Percentiles rank a stretch among this genome's conserved stretches.
phyloP scores from a whole-genome alignment of 2,888 invertebrate species.

The Tuberolachnus salignus region DNA sequence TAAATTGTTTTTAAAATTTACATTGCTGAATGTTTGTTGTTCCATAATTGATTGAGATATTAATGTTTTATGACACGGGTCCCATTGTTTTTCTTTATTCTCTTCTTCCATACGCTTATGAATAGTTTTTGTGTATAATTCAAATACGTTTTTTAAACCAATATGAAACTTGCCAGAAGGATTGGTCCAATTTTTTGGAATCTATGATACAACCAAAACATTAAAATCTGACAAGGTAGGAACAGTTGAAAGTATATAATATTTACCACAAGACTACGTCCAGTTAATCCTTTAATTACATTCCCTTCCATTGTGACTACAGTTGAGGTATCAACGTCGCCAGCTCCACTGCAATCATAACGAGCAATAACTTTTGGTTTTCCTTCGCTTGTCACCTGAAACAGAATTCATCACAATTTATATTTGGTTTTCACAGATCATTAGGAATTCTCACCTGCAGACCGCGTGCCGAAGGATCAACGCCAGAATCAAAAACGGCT shows the following conservation, averaged over 20 bases:
- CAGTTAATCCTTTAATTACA: conserved; percentile 81
- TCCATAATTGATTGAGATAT: conserved; percentile 27
- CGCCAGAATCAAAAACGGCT: conserved; percentile 96
- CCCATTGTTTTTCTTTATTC: conserved; percentile 83
- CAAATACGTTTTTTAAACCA: conserved; percentile 84
- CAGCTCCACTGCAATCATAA: conserved; percentile 94
- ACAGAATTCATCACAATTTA: conserved; percentile 58
- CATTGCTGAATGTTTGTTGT: conserved; percentile 53
- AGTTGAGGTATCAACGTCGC: conserved; percentile 91
- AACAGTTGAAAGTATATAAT: neutral
- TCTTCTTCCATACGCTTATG: conserved; percentile 81
- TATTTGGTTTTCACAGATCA: neutral
- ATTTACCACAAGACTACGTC: conserved; percentile 82
- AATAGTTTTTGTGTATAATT: conserved; percentile 84
- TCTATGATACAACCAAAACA: conserved; percentile 65
- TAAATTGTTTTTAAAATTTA: conserved; percentile 4
- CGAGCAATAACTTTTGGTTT: conserved; percentile 92
- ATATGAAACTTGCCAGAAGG: conserved; percentile 84
- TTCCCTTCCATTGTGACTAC: conserved; percentile 76
- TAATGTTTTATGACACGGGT: conserved; percentile 78
- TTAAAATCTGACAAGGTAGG: neutral
- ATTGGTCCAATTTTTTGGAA: conserved; percentile 82
- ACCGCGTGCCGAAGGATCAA: conserved; percentile 95
- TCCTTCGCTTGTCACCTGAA: conserved; percentile 84
- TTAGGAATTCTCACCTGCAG: conserved; percentile 73